These are phyloP conservation scores for Julus scandinavius DNA, from an alignment of 2,888 invertebrate species.

Conservation along the genomic window DNA sequence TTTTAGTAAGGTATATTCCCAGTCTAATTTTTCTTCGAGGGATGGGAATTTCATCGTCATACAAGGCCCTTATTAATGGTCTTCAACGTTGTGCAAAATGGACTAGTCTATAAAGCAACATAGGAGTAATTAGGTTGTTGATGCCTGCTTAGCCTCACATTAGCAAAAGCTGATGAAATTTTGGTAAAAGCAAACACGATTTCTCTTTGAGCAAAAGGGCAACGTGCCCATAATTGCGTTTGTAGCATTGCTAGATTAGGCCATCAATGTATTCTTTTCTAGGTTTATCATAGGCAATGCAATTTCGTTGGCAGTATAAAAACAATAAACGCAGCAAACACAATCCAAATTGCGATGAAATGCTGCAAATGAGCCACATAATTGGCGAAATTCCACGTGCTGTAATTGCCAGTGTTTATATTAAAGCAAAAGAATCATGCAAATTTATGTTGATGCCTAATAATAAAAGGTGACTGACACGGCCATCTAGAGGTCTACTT, in stretches of 20 bases:
- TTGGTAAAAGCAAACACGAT: conserved; percentile 6
- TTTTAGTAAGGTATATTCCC: background rate
- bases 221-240: conserved; percentile 19
- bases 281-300: conserved; percentile 21
- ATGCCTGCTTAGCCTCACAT: background rate
- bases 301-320: conserved; percentile 19
- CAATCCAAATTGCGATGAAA: background rate
- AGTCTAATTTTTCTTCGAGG: background rate
- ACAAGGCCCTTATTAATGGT: background rate
- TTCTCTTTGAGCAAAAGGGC: background rate
- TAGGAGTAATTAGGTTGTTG: conserved; percentile 21
- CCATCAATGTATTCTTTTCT: conserved; percentile 28
- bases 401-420: conserved; percentile 7
- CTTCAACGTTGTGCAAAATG: background rate
- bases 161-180: conserved; percentile 23
- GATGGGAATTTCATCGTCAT: background rate
- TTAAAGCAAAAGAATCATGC: background rate
- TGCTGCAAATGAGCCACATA: conserved; percentile 17
- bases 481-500: background rate
- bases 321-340: conserved; percentile 12
- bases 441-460: conserved; percentile 13
- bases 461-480: conserved; percentile 27
- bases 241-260: conserved; percentile 27
- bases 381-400: conserved; percentile 26
- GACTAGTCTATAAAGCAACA: background rate